Percentiles rank a stretch among this genome's conserved stretches.
These are phyloP conservation scores for Eilema caniola DNA, from an alignment of 2,888 invertebrate genomes.

Conservation along the genomic window DNA sequence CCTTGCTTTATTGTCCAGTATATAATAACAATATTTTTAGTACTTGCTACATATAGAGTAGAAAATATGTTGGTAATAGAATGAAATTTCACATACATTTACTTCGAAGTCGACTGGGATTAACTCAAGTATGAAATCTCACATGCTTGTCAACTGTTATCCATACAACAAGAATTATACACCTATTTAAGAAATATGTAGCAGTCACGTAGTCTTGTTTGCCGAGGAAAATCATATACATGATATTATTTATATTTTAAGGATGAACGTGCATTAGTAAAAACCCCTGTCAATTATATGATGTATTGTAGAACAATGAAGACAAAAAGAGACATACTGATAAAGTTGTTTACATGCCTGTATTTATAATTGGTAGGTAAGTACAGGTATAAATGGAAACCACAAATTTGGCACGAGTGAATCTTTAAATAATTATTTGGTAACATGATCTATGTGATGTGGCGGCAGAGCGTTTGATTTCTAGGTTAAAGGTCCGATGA, in stretches of 20 bases:
- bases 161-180: no score
- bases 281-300: not conserved
- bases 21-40: no score
- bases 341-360: not conserved
- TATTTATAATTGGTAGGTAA: conserved; percentile 4
- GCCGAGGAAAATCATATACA: not conserved
- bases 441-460: no score
- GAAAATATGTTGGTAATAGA: no score
- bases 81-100: no score
- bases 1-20: no score
- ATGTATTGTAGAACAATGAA: not conserved
- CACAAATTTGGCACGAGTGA: not conserved
- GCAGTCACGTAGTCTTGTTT: not conserved
- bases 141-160: no score
- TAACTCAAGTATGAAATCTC: no score
- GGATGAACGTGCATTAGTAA: not conserved
- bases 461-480: not conserved
- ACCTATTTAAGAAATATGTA: not conserved
- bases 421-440: not conserved
- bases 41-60: no score
- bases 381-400: not conserved
- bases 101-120: no score
- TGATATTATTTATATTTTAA: not conserved
- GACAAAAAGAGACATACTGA: not conserved
- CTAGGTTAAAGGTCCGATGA: not conserved